phyloP scores from a whole-genome alignment of 2,888 invertebrate species.

The Drosophila longiperda region DNA sequence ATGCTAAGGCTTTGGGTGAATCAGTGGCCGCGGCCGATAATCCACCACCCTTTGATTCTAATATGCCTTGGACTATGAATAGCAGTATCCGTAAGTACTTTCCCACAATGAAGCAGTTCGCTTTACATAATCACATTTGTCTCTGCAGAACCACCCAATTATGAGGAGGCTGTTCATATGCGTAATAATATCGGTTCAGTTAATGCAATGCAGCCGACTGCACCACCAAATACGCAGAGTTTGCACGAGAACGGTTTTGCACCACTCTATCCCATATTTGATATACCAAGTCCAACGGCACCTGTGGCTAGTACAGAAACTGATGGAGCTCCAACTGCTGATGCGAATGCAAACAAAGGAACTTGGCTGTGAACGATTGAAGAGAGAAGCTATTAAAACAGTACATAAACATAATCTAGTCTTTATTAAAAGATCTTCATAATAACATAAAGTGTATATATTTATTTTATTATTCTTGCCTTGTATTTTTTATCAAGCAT shows the following conservation, averaged over 20 bases:
- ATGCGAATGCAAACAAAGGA: constrained; percentile 50
- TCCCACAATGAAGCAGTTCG: background rate
- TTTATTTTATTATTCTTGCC: background rate
- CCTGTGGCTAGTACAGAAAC: constrained; percentile 28
- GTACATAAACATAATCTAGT: constrained; percentile 3
- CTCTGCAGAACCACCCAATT: constrained; percentile 81
- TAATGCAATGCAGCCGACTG: constrained; percentile 19
- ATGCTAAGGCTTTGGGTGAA: constrained; percentile 28
- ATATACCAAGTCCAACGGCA: constrained; percentile 63
- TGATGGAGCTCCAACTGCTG: constrained; percentile 36
- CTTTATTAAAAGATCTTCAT: background rate
- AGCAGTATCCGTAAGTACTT: constrained; percentile 60
- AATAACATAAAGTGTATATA: background rate
- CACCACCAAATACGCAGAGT: constrained; percentile 53
- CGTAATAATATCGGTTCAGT: constrained; percentile 11
- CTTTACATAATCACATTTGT: too few relatives aligned
- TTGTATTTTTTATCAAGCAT: background rate
- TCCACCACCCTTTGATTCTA: constrained; percentile 30
- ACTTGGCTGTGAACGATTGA: constrained; percentile 59
- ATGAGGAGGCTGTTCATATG: constrained; percentile 82
- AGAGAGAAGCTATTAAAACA: constrained; percentile 1
- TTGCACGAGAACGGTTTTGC: constrained; percentile 62
- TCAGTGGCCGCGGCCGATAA: background rate
- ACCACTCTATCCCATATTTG: constrained; percentile 81
- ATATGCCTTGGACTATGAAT: constrained; percentile 58